Base-by-base conservation (phyloP, 1,140 invertebrate species). In the Atta texana region DNA sequence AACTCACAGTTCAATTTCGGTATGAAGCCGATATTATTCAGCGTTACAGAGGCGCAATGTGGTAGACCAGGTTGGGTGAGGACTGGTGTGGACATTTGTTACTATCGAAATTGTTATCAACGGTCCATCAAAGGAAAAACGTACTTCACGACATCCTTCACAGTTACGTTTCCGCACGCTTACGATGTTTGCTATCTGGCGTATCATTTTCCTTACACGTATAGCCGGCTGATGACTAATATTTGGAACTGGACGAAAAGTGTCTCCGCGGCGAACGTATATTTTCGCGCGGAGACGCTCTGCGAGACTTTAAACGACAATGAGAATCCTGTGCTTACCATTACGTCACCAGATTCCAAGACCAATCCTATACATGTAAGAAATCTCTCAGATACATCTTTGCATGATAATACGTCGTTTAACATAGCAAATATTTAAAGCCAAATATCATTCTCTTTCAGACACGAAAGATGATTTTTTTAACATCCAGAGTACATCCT, bases 21-120 rank as follows among this genome's bases (percentile, higher is more conserved):
- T 16, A 98, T 99, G 98, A 98, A 98, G 93, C 98, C 98, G 49
- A 96, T 99, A n/a, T 94, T 99, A 92, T 99, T 97, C 94, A 98
- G 98, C 39, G 97, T 98, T 6, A 96, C 94, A 74, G 97, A 98
- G 88, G 96, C 97, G 1, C 94, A 96, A 64, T 90, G 96, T 51
- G 97, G 97, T 61, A 95, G 96, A 89, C 95, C 96, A 64, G 96
- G 97, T 44, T 99, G 98, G 98, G 92, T 96, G 0, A 94, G 98
- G 89, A 95, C 95, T 16, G 98, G 98, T 2, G 95, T 96, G 1
- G 97, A 98, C 81, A 97, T 99, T 85, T 98, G 97, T 92, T 99
- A 99, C 94, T 98, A 98, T 94, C 95, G 96, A 74, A 97, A 97
- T 92, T 96, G 96, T 87, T 97, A 97, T 92, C 96, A 96, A 76